Conservation (phyloP, 2,113 vertebrate genomes). For the Varanus komodoensis region DNA sequence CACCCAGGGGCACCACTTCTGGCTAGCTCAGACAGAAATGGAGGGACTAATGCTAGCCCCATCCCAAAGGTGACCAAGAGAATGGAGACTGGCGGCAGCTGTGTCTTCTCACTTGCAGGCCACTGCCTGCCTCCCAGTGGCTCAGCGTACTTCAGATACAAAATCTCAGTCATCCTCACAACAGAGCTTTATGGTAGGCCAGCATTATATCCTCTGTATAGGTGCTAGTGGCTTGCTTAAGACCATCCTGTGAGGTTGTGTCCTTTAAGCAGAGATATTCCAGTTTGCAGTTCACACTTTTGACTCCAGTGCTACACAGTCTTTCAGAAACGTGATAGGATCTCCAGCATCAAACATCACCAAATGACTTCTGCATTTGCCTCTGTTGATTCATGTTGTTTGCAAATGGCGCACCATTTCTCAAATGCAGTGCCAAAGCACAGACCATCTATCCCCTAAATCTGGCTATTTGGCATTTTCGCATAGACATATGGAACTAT, state of each 20-base stretch:
- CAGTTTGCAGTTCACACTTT: neutral
- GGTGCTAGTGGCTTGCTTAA: neutral
- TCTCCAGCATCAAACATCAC: neutral
- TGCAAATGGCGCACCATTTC: neutral
- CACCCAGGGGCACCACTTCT: too few relatives aligned
- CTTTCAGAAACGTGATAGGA: neutral
- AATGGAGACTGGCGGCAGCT: too few relatives aligned
- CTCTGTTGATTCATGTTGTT: neutral
- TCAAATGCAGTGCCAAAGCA: neutral
- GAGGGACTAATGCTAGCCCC: too few relatives aligned
- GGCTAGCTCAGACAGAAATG: too few relatives aligned
- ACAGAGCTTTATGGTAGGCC: neutral
- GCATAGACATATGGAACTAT: neutral
- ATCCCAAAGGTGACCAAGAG: too few relatives aligned
- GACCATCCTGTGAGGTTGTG: neutral
- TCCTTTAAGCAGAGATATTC: neutral
- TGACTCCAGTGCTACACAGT: neutral
- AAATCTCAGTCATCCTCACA: neutral
- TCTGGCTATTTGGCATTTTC: neutral
- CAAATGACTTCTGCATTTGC: neutral
- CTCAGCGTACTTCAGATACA: too few relatives aligned
- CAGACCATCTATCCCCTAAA: neutral
- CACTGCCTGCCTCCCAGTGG: too few relatives aligned
- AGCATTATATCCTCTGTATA: neutral
- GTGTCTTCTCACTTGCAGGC: too few relatives aligned